Evolutionary conservation across 2,888 invertebrate genomes (phyloP).

Genomic region (Pristionchus mayeri): DNA sequence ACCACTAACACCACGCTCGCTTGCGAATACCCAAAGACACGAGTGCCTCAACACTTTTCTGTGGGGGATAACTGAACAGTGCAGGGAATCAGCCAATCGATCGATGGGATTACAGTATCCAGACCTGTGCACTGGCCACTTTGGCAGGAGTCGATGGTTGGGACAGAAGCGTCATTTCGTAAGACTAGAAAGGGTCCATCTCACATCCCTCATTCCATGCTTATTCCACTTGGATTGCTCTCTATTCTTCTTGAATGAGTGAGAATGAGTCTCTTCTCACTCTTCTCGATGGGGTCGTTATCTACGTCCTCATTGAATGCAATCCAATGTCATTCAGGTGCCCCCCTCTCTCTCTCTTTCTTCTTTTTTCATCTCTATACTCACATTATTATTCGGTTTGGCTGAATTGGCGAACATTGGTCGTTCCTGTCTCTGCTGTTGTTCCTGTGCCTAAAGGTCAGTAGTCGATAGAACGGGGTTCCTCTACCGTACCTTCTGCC

Average conservation of each 20-base stretch:
- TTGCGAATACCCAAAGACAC: background rate
- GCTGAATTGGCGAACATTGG: conserved; percentile 47
- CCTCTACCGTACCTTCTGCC: conserved; percentile 56
- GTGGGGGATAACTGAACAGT: conserved; percentile 1
- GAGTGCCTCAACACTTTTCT: background rate
- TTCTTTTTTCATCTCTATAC: no score
- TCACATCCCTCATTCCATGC: conserved; percentile 14
- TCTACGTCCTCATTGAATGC: background rate
- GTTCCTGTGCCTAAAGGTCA: background rate
- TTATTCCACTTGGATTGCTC: background rate
- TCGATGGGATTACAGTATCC: background rate
- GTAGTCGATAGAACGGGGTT: background rate
- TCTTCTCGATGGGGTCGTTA: background rate
- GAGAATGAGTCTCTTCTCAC: background rate
- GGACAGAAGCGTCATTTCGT: conserved; percentile 69
- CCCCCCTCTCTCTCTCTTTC: background rate
- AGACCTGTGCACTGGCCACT: conserved; percentile 37
- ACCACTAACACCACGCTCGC: background rate
- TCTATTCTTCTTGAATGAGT: background rate
- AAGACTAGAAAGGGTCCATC: conserved; percentile 59
- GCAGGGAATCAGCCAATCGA: background rate
- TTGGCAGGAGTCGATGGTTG: conserved; percentile 69
- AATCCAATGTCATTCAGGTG: background rate
- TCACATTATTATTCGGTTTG: conserved; percentile 45
- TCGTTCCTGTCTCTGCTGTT: conserved; percentile 40